Conservation (phyloP, 2,797 vertebrate species). For the Hippoglossus hippoglossus region DNA sequence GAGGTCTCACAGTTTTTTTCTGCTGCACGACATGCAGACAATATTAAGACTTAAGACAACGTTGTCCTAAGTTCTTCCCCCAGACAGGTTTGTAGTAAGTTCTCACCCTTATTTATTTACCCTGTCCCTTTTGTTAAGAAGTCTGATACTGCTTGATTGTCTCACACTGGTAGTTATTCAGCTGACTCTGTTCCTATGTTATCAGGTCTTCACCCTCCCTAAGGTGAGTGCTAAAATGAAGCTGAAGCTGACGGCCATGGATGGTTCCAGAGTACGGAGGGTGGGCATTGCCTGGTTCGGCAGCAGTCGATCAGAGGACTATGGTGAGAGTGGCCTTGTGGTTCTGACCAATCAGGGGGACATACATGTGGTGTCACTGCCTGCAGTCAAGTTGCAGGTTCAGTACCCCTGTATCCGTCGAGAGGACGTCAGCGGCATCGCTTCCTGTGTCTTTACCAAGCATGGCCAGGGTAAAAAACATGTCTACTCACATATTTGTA, state of each 20-base stretch:
- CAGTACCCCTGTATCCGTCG: slow-evolving; percentile 94
- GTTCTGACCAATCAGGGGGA: slow-evolving; percentile 97
- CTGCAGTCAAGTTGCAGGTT: slow-evolving; percentile 93
- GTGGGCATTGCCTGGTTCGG: slow-evolving; percentile 92
- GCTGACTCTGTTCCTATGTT: background rate
- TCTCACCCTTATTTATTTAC: no score
- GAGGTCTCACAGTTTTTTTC: no score
- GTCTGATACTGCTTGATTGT: background rate
- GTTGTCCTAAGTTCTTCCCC: no score
- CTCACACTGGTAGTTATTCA: background rate
- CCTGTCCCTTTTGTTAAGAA: no score
- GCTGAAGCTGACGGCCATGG: slow-evolving; percentile 94
- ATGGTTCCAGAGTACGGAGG: slow-evolving; percentile 94
- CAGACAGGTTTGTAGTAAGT: no score
- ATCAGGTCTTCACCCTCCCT: slow-evolving; percentile 94
- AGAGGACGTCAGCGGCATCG: slow-evolving; percentile 97
- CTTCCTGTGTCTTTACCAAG: slow-evolving; percentile 98
- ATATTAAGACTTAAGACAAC: no score
- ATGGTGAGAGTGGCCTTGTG: slow-evolving; percentile 90
- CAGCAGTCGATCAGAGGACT: slow-evolving; percentile 91
- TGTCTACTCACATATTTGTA: background rate
- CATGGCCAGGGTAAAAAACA: slow-evolving; percentile 82
- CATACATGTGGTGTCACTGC: slow-evolving; percentile 93
- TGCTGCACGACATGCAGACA: no score
- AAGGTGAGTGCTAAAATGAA: slow-evolving; percentile 96